Evolutionary conservation across 2,888 invertebrate genomes (phyloP), one percentile per base, ranked within the genome.

Genomic region (Cecidostiba fungosa): DNA sequence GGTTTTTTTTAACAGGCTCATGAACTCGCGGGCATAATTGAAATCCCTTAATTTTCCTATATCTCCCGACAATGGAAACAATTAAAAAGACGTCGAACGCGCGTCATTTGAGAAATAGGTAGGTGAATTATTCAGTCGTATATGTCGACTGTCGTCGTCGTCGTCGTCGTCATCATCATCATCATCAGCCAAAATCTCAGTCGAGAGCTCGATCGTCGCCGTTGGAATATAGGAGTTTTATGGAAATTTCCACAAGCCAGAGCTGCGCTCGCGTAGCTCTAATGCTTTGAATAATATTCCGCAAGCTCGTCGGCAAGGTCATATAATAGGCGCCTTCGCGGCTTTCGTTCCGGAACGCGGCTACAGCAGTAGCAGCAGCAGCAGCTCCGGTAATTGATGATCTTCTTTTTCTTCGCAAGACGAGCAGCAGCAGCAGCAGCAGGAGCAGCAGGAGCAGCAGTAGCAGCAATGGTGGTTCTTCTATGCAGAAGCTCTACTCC

Each of bases 281-380:
- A 92, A 92, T 92, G 91, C 91, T 90, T 91, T 92, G 92, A 92
- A 92, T 92, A 92, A 92, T 92, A 92, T 92, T 91, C 90, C 90
- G 90, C 90, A 90, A 91, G 89, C 90, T 89, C 85, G 77, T 81
- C 72, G 43, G 85, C 77, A 82, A 82, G 85, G 85, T 79, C 82
- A 76, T 82, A 85, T 78, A 82, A 85, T 82, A 85, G 77, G 72
- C 59, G 84, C 54, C 29, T 78, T 82, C 54, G 50, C 50, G 62
- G n/a, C 29, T 29, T 39, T 54, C 50, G 23, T 66, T 39, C 26
- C n/a, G 32, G 32, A 32, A 29, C 8, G 29, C 76, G 70, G 69
- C 36, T 16, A 43, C 62, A 10, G 36, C 29, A 19, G 66, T 36
- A 66, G 59, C 43, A n/a, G 62, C 39, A 62, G n/a, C 19, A 47